Evolutionary conservation across 2,113 vertebrate genomes (phyloP), one percentile per base, ranked within the genome.

Genomic region (Sinocyclocheilus anophthalmus): DNA sequence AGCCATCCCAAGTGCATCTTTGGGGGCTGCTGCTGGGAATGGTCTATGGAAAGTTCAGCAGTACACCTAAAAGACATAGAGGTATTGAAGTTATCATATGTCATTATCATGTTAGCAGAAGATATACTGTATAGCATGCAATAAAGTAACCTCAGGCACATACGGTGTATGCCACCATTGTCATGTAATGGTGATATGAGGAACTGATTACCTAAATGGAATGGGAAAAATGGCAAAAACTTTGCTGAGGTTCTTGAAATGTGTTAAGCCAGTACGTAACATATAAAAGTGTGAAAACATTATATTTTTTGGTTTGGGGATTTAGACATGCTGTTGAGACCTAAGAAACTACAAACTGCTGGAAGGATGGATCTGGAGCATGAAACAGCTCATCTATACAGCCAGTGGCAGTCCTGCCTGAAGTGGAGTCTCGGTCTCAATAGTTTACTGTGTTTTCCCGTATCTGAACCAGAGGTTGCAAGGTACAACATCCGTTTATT

Each of bases 21-120:
- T 95, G 96, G 85, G 95, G 96, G 26, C 90, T 98, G 42, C 93
- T 98, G 87, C 91, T 97, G 84, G 92, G 89, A 9, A 88, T 96
- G 76, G 92, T 95, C 2, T 84, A 78, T 72, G 94, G 93, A 77
- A 94, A 95, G 87, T 77, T 94, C 76, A 83, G 90, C 8, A 88
- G 89, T 76, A 84, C 86, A 9, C 24, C 69, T 0, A 0, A 9
- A 2, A 88, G 85, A 33, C 10, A 92, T 90, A 93, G 94, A 95
- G 94, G 45, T 89, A 57, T 6, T 59, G 7, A 55, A 12, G 1
- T n/a, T 24, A 39, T 39, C 0, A 5, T 11, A 39, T 0, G 20
- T 69, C 45, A 12, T 48, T 3, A 39, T 72, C 9, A 4, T 72
- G 8, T 11, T 5, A 26, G 11, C 12, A 33, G 3, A 61, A 48